A percentile compares a stretch with the other conserved stretches of the same genome.
phyloP scores from a whole-genome alignment of 2,797 vertebrate species.

The Catostomus latipinnis region DNA sequence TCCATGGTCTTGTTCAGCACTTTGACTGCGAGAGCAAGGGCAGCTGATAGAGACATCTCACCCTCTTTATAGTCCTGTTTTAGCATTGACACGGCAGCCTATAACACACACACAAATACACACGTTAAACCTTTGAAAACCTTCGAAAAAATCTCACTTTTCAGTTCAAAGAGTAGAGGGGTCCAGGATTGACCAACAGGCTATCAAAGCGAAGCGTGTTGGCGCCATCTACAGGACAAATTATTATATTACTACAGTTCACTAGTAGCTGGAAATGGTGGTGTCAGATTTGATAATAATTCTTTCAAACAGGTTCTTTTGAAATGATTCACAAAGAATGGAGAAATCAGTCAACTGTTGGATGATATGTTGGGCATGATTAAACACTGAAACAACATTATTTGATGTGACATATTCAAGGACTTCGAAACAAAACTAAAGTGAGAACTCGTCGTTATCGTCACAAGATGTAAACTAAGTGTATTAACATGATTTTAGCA shows the following conservation, averaged over 20 bases:
- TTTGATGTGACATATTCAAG: no score
- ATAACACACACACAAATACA: background rate
- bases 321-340: no score
- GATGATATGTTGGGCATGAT: no score
- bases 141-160: background rate
- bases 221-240: slow-evolving; percentile 13
- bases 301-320: no score
- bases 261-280: background rate
- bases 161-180: background rate
- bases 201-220: background rate
- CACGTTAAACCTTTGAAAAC: background rate
- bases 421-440: no score
- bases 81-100: slow-evolving; percentile 98
- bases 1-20: slow-evolving; percentile 99
- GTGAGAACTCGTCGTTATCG: no score
- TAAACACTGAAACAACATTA: no score
- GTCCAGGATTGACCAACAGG: background rate
- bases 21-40: slow-evolving; percentile 93
- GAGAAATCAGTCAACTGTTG: no score
- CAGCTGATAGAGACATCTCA: slow-evolving; percentile 91
- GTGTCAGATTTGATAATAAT: no score
- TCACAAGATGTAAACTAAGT: no score
- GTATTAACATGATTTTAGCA: no score
- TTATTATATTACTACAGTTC: background rate
- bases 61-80: slow-evolving; percentile 99